Evolutionary conservation across 64 coral and sea anemone species (phyloP).

Genomic region (Stylophora pistillata): DNA sequence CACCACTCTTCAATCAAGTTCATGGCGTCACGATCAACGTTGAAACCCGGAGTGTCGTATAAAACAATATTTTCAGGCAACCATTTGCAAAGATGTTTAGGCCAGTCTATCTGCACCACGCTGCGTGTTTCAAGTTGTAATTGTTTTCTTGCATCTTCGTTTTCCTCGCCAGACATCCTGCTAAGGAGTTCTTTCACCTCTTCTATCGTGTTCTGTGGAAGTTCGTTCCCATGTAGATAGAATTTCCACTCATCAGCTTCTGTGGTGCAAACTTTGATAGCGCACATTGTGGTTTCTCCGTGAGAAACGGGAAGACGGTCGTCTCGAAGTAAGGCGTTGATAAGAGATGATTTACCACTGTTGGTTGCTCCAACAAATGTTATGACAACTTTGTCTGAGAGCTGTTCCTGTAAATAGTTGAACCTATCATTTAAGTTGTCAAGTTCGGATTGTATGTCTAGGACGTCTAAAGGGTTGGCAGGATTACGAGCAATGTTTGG

Average conservation of each 20-base stretch:
- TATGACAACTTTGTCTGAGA: neutral
- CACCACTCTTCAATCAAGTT: neutral
- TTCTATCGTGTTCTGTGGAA: neutral
- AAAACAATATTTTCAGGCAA: neutral
- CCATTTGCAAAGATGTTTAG: neutral
- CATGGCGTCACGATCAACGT: neutral
- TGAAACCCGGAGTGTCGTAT: neutral
- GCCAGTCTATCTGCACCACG: neutral
- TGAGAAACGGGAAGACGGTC: neutral
- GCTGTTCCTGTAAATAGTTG: too few relatives aligned
- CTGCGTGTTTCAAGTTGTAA: too few relatives aligned
- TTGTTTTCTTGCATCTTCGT: neutral
- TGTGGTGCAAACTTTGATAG: neutral
- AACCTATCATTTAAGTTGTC: neutral
- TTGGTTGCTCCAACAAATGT: neutral
- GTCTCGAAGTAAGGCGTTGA: neutral
- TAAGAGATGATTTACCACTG: conserved; percentile 22
- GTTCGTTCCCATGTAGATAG: neutral
- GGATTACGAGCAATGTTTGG: neutral
- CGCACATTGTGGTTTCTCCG: neutral
- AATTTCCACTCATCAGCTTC: neutral
- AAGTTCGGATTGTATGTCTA: neutral
- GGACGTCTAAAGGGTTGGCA: neutral
- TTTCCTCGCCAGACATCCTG: neutral
- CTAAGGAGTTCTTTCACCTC: neutral